A percentile compares a stretch with the other conserved stretches of the same genome.
Conservation (phyloP, 2,797 vertebrate species). For the Mus caroli region DNA sequence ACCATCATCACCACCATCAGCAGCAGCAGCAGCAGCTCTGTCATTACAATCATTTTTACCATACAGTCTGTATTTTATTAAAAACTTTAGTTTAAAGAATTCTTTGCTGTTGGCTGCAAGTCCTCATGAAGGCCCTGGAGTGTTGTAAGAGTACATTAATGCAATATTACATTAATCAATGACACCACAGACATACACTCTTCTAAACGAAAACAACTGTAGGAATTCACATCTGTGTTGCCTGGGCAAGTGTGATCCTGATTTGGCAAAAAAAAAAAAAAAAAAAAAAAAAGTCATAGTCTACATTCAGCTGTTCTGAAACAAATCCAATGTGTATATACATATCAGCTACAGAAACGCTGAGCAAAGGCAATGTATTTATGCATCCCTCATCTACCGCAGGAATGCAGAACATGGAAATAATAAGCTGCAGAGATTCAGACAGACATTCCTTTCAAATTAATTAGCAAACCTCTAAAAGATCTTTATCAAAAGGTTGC, state of each 20-base stretch:
- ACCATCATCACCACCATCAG: background rate
- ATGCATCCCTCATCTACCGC: constrained; percentile 60
- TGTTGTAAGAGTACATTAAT: constrained; percentile 72
- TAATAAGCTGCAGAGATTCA: constrained; percentile 63
- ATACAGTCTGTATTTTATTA: constrained; percentile 76
- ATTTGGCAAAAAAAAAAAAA: constrained; percentile 70
- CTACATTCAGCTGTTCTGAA: constrained; percentile 71
- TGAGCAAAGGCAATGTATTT: constrained; percentile 69
- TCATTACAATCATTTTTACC: background rate
- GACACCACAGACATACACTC: constrained; percentile 55
- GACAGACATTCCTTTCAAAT: constrained; percentile 75
- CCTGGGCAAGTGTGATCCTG: constrained; percentile 68
- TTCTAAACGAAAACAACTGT: constrained; percentile 77
- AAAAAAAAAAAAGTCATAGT: constrained; percentile 55
- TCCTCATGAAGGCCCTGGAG: constrained; percentile 53
- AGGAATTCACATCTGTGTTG: constrained; percentile 75
- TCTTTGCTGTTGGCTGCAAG: constrained; percentile 70
- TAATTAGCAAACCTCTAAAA: constrained; percentile 66
- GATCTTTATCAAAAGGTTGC: constrained; percentile 65
- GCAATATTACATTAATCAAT: constrained; percentile 75
- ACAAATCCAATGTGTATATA: constrained; percentile 63
- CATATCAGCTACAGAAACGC: constrained; percentile 66
- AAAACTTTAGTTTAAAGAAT: constrained; percentile 67
- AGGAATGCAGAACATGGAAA: constrained; percentile 65
- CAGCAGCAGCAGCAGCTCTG: background rate